These are phyloP conservation scores for Zeugodacus cucurbitae DNA, from an alignment of 1,140 invertebrate species.

Conservation along the genomic window DNA sequence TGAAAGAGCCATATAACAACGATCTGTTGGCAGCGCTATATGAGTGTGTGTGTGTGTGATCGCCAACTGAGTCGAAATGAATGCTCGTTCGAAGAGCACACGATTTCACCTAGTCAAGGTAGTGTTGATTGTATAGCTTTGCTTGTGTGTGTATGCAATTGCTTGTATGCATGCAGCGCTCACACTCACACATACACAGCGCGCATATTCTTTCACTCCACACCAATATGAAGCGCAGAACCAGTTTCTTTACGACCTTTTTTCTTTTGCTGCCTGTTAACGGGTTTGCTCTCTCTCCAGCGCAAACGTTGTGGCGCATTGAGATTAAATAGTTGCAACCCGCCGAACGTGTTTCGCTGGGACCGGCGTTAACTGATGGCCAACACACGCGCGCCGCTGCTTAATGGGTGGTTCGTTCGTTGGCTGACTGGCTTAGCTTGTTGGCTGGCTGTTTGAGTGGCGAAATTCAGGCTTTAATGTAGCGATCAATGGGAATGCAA, in stretches of 20 bases:
- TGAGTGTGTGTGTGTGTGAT: neutral
- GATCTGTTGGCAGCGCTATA: neutral
- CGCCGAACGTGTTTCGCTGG: neutral
- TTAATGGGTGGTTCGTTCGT: neutral
- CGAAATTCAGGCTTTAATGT: constrained; percentile 10
- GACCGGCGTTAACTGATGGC: neutral
- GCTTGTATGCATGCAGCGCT: neutral
- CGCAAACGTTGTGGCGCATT: neutral
- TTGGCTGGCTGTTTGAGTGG: neutral
- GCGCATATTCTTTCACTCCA: neutral
- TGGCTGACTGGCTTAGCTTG: neutral
- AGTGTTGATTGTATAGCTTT: neutral
- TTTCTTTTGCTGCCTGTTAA: neutral
- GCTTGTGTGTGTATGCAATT: neutral
- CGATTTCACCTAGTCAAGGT: neutral
- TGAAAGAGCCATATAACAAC: neutral
- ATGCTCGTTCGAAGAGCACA: neutral
- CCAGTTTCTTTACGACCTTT: constrained; percentile 9
- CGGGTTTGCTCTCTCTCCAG: neutral
- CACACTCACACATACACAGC: neutral
- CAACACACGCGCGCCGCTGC: neutral
- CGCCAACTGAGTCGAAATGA: neutral
- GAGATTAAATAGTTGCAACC: neutral
- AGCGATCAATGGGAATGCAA: constrained; percentile 20
- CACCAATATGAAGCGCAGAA: neutral